Evolutionary conservation across 2,797 vertebrate genomes (phyloP).

Genomic region (Salmo trutta): DNA sequence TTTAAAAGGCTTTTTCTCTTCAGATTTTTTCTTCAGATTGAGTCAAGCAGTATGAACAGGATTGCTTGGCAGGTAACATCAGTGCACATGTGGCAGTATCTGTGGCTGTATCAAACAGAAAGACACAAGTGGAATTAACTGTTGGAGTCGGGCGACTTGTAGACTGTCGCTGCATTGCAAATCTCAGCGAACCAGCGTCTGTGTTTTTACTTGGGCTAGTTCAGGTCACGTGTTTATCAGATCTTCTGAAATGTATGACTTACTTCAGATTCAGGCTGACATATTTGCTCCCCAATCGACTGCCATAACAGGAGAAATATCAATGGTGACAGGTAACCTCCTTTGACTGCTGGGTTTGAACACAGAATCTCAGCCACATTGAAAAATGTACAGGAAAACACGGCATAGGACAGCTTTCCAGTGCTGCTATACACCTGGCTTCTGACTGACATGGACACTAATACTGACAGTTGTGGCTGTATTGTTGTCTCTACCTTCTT

Average conservation of each 20-base stretch:
- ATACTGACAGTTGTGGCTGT: too few species aligned
- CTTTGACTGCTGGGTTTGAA: slow-evolving; percentile 24
- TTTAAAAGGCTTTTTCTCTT: slow-evolving; percentile 28
- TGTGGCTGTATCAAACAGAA: slow-evolving; percentile 44
- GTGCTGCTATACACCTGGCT: not conserved
- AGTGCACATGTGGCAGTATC: slow-evolving; percentile 42
- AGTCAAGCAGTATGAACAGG: slow-evolving; percentile 47
- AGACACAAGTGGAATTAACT: slow-evolving; percentile 47
- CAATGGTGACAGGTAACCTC: slow-evolving; percentile 44
- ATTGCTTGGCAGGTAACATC: slow-evolving; percentile 43
- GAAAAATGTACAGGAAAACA: not conserved
- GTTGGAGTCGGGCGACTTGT: slow-evolving; percentile 27
- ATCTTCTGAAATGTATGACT: slow-evolving; percentile 23
- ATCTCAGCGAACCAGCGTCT: not conserved
- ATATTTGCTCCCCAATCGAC: slow-evolving; percentile 33
- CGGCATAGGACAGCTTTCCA: too few species aligned
- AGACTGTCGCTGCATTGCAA: slow-evolving; percentile 24
- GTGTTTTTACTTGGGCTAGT: slow-evolving; percentile 8
- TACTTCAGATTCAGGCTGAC: slow-evolving; percentile 46
- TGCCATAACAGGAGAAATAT: slow-evolving; percentile 28
- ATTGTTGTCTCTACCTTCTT: too few species aligned
- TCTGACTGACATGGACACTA: not conserved
- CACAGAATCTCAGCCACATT: slow-evolving; percentile 5
- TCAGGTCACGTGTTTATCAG: slow-evolving; percentile 27
- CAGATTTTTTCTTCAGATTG: slow-evolving; percentile 39